Evolutionary conservation across 2,888 invertebrate genomes (phyloP).

Genomic region (Metellina segmentata): DNA sequence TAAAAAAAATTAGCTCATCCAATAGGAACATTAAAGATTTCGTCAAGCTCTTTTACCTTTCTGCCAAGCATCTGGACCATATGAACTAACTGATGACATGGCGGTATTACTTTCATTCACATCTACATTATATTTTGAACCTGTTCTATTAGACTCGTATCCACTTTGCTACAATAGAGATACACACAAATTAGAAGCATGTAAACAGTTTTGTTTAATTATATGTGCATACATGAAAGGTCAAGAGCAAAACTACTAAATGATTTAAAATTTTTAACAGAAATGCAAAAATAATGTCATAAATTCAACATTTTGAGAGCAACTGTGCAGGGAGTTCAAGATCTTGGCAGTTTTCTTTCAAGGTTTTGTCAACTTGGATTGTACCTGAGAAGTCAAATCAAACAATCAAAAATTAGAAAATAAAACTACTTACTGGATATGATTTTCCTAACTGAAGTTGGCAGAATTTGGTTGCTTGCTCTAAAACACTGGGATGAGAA

Average conservation of each 20-base stretch:
- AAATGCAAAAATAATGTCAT: no score
- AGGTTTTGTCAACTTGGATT: no score
- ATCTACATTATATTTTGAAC: slow-evolving; percentile 57
- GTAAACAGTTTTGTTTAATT: not conserved
- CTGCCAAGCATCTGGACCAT: slow-evolving; percentile 69
- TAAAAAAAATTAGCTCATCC: not conserved
- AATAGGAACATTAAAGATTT: not conserved
- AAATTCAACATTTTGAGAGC: no score
- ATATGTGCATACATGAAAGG: not conserved
- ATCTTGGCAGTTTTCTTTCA: no score
- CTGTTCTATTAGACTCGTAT: slow-evolving; percentile 38
- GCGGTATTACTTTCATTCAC: slow-evolving; percentile 29
- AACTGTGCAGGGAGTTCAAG: no score
- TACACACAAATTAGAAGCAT: not conserved
- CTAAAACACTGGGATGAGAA: slow-evolving; percentile 78
- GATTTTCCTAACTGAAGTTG: slow-evolving; percentile 78
- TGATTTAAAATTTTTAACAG: not conserved
- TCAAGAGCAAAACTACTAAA: not conserved
- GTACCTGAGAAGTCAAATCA: not conserved
- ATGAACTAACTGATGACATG: slow-evolving; percentile 40
- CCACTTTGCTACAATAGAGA: slow-evolving; percentile 40
- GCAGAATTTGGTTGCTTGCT: slow-evolving; percentile 80
- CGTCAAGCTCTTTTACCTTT: slow-evolving; percentile 74
- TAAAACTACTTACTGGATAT: slow-evolving; percentile 61
- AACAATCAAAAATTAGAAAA: not conserved